Evolutionary conservation across 1,140 invertebrate species (phyloP).

Genomic region (Rhyzopertha dominica): DNA sequence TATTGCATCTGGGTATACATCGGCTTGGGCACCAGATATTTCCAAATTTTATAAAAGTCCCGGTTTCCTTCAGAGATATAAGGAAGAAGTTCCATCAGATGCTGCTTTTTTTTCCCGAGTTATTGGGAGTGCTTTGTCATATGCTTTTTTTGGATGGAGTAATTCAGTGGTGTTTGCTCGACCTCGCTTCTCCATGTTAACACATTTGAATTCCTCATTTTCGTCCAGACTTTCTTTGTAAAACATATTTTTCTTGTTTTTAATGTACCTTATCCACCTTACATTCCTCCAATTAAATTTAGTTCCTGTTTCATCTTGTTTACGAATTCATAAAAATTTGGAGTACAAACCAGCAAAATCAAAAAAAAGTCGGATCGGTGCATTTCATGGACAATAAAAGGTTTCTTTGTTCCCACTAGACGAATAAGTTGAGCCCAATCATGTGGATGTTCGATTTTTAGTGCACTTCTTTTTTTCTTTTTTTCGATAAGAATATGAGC

Average conservation of each 20-base stretch:
- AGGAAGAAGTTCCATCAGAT: conserved; percentile 1
- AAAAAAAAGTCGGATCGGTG: background rate
- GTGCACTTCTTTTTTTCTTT: background rate
- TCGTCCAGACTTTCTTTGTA: background rate
- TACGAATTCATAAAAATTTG: no score
- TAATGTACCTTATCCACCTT: background rate
- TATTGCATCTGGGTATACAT: background rate
- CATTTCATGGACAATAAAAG: conserved; percentile 1
- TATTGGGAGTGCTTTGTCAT: no score
- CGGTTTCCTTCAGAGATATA: background rate
- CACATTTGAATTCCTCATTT: background rate
- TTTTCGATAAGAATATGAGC: conserved; percentile 2
- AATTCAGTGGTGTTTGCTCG: background rate
- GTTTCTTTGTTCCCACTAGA: conserved; percentile 9
- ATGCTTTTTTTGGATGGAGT: background rate
- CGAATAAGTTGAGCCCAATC: conserved; percentile 8
- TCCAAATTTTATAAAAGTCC: conserved; percentile 2
- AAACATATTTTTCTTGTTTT: background rate
- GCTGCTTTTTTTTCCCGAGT: background rate
- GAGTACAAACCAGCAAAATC: no score
- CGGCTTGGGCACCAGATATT: no score
- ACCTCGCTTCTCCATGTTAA: background rate
- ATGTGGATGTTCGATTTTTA: conserved; percentile 11
- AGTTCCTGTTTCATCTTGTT: no score
- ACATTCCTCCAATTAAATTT: background rate